A percentile compares a stretch with the other conserved stretches of the same genome.
These are phyloP conservation scores for Pocillopora grandis DNA, from an alignment of 92 coral and sea anemone species.

Conservation along the genomic window DNA sequence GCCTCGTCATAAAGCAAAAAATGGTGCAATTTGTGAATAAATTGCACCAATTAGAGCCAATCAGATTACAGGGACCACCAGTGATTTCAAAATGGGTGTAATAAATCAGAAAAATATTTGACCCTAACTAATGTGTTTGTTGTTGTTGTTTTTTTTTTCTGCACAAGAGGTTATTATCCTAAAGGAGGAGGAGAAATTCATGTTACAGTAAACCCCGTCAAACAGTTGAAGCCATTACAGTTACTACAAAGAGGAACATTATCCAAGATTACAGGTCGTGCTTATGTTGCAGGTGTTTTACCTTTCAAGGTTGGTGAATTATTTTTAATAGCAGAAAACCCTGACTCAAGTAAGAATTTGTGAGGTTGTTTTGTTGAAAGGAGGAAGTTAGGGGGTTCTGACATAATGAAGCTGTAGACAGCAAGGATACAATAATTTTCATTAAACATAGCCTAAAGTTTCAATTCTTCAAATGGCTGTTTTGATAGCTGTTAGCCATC, in stretches of 20 bases:
- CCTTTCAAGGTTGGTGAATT: constrained; percentile 74
- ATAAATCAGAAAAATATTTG: too few species aligned
- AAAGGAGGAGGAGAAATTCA: constrained; percentile 96
- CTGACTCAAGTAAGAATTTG: background rate
- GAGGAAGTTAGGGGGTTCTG: background rate
- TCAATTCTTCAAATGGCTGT: too few species aligned
- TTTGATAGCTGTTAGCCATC: too few species aligned
- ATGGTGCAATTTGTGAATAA: too few species aligned
- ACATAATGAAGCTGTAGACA: too few species aligned
- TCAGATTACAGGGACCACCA: too few species aligned
- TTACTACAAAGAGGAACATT: constrained; percentile 79
- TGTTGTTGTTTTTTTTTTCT: background rate
- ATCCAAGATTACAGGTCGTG: constrained; percentile 76
- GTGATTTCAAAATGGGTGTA: too few species aligned
- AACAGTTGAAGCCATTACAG: constrained; percentile 73
- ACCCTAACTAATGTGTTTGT: background rate
- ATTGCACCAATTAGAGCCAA: too few species aligned
- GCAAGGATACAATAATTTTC: too few species aligned
- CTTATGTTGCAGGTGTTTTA: constrained; percentile 92
- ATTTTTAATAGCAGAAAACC: too few species aligned
- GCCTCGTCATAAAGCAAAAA: too few species aligned
- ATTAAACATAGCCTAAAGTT: too few species aligned
- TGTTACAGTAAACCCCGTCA: constrained; percentile 67
- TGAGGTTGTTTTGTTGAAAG: background rate
- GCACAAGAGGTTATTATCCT: constrained; percentile 87